These are phyloP conservation scores for Drosophila kuntzei DNA, from an alignment of 2,888 invertebrate genomes.

Conservation along the genomic window DNA sequence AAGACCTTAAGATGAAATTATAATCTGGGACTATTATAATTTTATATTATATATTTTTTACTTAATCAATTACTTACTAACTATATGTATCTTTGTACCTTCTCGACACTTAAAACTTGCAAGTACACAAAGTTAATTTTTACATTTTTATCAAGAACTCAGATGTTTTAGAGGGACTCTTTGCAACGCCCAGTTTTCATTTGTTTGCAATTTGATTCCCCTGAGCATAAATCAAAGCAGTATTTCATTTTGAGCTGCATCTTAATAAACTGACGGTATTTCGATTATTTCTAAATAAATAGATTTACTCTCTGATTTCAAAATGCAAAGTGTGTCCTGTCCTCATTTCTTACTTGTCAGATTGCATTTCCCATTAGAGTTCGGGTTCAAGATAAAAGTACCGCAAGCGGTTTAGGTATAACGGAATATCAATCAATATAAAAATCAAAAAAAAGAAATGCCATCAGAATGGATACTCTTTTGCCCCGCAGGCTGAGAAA, in stretches of 20 bases:
- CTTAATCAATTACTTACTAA: too few relatives aligned
- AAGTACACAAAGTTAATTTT: not conserved
- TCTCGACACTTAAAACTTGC: not conserved
- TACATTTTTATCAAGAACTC: not conserved
- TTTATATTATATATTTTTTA: too few relatives aligned
- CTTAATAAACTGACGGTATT: slow-evolving; percentile 13
- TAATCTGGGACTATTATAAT: too few relatives aligned
- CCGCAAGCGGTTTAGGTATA: slow-evolving; percentile 8
- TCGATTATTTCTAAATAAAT: slow-evolving; percentile 29
- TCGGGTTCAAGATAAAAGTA: not conserved
- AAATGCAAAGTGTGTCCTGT: not conserved
- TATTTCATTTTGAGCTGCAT: slow-evolving; percentile 3
- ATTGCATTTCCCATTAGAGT: slow-evolving; percentile 34
- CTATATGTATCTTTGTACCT: not conserved
- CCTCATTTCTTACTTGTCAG: not conserved
- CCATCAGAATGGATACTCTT: slow-evolving; percentile 7
- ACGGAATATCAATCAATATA: slow-evolving; percentile 46
- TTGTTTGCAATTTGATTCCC: not conserved
- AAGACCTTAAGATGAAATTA: not conserved
- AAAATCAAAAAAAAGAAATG: slow-evolving; percentile 6
- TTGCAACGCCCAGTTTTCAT: too few relatives aligned
- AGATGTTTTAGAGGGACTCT: too few relatives aligned
- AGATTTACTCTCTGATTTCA: slow-evolving; percentile 28
- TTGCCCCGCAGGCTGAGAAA: slow-evolving; percentile 13
- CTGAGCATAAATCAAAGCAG: not conserved